Base-by-base conservation (phyloP, 2,113 vertebrate species). In the Hylia prasina region DNA sequence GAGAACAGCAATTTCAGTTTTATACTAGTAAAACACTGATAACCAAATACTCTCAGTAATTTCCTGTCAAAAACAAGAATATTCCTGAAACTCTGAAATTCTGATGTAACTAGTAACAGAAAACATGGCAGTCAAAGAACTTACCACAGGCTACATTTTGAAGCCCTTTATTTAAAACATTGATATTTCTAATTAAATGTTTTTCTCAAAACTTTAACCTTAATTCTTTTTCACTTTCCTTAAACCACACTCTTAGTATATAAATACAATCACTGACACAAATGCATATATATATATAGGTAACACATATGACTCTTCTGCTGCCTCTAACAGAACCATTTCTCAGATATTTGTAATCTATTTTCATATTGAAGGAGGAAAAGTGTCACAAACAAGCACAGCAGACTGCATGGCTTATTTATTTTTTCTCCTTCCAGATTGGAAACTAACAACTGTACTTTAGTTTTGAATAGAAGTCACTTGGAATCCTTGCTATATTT, bases 1-100 rank as follows among this genome's bases (percentile, higher is more conserved):
- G 33, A 90, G 79, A 95, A 92, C 54, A 94, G 75, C 28, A 39
- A 50, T 87, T 89, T 95, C 82, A 93, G 64, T 88, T 81, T 87
- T 82, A 71, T 47, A 87, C n/a, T 89, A 87, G 39, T 35, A 76
- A 69, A 79, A 65, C 71, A 28, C 3, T 42, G 5, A 76, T 73
- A 66, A 72, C 27, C 45, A 95, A 94, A 89, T 64, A 94, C 17
- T 66, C 30, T 85, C 65, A 90, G 25, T 89, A 73, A 88, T 47
- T 73, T 88, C 50, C 65, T 61, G 30, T 65, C 58, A 73, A 28
- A 91, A 92, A 28, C 33, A 83, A 72, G 15, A 61, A 77, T 44
- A 87, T 37, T 82, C 51, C 33, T 69, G 47, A 87, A 91, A 71
- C 57, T 48, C 47, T 19, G 28, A 16, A 37, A 65, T 61, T 64